These are phyloP conservation scores for Sebastes wilsoni DNA, from an alignment of 2,797 vertebrate species.

Conservation along the genomic window DNA sequence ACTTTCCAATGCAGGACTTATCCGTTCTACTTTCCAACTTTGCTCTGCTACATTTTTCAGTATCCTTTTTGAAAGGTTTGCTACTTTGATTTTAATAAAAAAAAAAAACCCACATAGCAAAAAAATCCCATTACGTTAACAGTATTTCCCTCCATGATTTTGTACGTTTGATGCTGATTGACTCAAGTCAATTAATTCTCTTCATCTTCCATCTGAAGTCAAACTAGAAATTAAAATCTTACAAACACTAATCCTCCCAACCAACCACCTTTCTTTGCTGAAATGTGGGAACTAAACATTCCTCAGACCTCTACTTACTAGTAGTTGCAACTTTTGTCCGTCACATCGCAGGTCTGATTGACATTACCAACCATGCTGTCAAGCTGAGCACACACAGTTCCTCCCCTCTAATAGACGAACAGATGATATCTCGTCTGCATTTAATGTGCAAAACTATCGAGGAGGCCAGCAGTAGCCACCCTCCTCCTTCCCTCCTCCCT, in stretches of 20 bases:
- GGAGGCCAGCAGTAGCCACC: not conserved
- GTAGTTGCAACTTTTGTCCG: not conserved
- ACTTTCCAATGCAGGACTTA: not conserved
- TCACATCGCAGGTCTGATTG: not conserved
- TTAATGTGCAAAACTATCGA: conserved; percentile 15
- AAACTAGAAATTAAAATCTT: not conserved
- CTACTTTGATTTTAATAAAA: not conserved
- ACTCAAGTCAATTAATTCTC: not conserved
- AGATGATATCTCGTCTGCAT: conserved; percentile 2
- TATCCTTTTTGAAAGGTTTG: not conserved
- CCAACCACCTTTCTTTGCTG: not conserved
- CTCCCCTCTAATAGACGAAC: not conserved
- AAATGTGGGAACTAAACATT: not conserved
- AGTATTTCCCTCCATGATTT: not conserved
- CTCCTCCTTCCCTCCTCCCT: not conserved
- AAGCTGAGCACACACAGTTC: not conserved
- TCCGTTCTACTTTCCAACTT: not conserved
- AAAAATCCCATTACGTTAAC: not conserved
- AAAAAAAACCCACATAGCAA: no score
- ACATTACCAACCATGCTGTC: not conserved
- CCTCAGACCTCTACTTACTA: not conserved
- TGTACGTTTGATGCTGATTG: not conserved
- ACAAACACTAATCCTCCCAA: not conserved
- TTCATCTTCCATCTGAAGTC: not conserved
- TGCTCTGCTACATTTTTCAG: not conserved